Conservation (phyloP, 2,888 invertebrate species). For the Timandra comae region DNA sequence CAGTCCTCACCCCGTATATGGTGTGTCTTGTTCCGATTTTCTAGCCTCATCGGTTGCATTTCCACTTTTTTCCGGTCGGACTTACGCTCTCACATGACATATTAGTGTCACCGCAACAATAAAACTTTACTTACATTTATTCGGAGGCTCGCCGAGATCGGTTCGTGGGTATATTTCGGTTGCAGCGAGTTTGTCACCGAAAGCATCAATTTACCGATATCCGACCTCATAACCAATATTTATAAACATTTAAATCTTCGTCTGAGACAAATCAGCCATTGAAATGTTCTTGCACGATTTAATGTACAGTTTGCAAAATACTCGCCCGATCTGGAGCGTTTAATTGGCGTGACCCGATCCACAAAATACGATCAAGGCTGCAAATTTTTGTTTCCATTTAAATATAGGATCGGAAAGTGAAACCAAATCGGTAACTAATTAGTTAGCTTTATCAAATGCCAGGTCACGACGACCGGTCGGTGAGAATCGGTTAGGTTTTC, state of each 20-base stretch:
- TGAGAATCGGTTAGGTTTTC: constrained; percentile 46
- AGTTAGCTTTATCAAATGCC: constrained; percentile 51
- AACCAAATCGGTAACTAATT: constrained; percentile 55
- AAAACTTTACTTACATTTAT: constrained; percentile 63
- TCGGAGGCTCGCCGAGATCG: constrained; percentile 35
- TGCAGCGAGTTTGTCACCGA: constrained; percentile 26
- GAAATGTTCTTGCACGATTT: constrained; percentile 18
- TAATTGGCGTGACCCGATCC: constrained; percentile 24
- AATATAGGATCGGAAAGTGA: constrained; percentile 54
- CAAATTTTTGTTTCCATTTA: constrained; percentile 37
- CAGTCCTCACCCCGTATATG: constrained; percentile 49
- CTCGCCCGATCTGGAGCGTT: constrained; percentile 6
- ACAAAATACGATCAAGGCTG: constrained; percentile 45
- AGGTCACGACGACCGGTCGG: constrained; percentile 48
- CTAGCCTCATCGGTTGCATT: constrained; percentile 52
- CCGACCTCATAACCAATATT: constrained; percentile 66
- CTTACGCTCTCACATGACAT: constrained; percentile 44
- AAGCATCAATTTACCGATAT: constrained; percentile 48
- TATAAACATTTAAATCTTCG: constrained; percentile 45
- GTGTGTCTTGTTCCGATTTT: constrained; percentile 62
- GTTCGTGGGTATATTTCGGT: constrained; percentile 29
- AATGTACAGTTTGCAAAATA: constrained; percentile 16
- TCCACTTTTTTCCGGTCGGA: constrained; percentile 51
- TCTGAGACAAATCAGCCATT: constrained; percentile 38
- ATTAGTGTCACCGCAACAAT: constrained; percentile 71